A percentile compares a stretch with the other conserved stretches of the same genome.
These are phyloP conservation scores for Antedon mediterranea DNA, from an alignment of 53 echinoderm and acorn worm species.

Conservation along the genomic window DNA sequence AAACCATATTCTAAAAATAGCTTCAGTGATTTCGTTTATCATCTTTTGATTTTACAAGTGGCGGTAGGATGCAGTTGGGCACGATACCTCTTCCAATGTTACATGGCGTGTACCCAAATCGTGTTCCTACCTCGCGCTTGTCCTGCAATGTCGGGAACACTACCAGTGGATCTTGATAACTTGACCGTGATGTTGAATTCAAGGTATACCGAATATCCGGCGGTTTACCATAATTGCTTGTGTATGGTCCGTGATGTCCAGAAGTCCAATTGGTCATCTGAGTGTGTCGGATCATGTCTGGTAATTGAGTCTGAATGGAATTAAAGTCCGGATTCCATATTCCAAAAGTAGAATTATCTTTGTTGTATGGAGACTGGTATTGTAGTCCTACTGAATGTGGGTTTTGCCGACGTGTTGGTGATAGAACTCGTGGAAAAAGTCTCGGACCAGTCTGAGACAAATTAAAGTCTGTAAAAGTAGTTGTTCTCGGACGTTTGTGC, in stretches of 20 bases:
- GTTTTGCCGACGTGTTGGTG: constrained; percentile 70
- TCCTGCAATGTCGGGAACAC: constrained; percentile 44
- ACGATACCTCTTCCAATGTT: constrained; percentile 5
- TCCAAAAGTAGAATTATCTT: constrained; percentile 80
- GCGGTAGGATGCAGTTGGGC: not conserved
- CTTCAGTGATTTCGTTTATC: not conserved
- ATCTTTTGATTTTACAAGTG: not conserved
- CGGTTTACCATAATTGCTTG: constrained; percentile 27
- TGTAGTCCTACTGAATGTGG: constrained; percentile 80
- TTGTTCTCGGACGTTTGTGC: constrained; percentile 64
- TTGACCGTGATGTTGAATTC: constrained; percentile 45
- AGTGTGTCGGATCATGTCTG: constrained; percentile 55
- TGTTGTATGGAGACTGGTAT: constrained; percentile 95
- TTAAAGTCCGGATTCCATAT: constrained; percentile 87
- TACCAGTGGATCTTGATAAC: constrained; percentile 39
- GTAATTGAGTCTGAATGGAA: constrained; percentile 33
- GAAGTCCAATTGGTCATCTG: constrained; percentile 51
- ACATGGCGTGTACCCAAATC: constrained; percentile 55
- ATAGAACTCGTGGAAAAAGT: constrained; percentile 34
- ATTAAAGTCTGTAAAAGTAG: constrained; percentile 64
- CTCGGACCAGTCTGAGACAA: constrained; percentile 5
- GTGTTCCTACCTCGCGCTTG: constrained; percentile 29
- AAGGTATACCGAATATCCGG: constrained; percentile 45
- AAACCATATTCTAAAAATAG: too few relatives aligned
- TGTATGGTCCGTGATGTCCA: constrained; percentile 9